Base-by-base conservation (phyloP, 2,797 vertebrate species). In the Chrosomus eos region DNA sequence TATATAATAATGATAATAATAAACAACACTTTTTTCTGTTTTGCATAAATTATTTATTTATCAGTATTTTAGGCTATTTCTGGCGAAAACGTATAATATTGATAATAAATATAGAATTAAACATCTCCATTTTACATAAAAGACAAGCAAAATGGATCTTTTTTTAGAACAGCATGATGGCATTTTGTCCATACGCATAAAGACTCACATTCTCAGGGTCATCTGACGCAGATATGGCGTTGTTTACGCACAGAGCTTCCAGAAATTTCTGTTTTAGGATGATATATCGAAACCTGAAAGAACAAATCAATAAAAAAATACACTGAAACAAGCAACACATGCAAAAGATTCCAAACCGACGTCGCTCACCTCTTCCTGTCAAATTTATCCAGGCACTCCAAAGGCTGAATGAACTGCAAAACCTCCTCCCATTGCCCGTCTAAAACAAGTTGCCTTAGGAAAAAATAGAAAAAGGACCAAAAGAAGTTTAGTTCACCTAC, bases 391-490 rank as follows among this genome's bases (percentile, higher is more conserved):
- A 99, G 97, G 89, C 96, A 96, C 90, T 99, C 98, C 67, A 99
- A 94, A 86, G 98, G 98, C 53, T 99, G 98, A 92, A 99, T 99
- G 90, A 99, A 99, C 62, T 99, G 98, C 93, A 99, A 96, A 93
- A 99, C 97, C 81, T 99, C 98, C 89, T 99, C 98, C 98, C 98
- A 99, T 40, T 99, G 97, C 43, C 98, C 98, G 62, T 99, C 98
- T 88, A 99, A 95, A 78, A 99, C 95, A 86, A 99, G 93, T 2
- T 99, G 98, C 88, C 98, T 99, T 91, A 75, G 82, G 38, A 85
- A 28, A 71, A 18, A 38, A 53, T 9, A 51, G 48, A 76, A 19
- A 43, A 53, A 5, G n/a, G 33, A 8, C 21, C 4, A 68, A 55
- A n/a, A 23, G 33, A 1, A 70, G 64, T 19, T 64, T 40, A 70